phyloP scores from a whole-genome alignment of 2,888 invertebrate species.

The Melangyna quadrimaculata region DNA sequence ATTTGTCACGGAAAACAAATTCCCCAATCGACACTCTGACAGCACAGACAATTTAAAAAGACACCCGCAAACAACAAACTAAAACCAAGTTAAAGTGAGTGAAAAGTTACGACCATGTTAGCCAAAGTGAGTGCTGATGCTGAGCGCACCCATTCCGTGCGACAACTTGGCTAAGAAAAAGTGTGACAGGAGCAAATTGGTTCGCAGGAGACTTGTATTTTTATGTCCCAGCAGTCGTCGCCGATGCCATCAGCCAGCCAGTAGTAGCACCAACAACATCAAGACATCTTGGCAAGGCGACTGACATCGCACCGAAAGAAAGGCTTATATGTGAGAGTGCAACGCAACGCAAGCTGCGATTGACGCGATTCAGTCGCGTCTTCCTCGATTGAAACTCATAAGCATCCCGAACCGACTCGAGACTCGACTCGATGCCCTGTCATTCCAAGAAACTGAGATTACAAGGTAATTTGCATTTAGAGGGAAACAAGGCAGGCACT shows the following conservation, averaged over 20 bases:
- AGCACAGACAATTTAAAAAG: conserved; percentile 15
- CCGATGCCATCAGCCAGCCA: not conserved
- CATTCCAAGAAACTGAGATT: conserved; percentile 52
- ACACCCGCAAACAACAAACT: conserved; percentile 1
- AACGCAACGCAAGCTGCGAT: not conserved
- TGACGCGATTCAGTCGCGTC: conserved; percentile 3
- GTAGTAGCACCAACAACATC: not conserved
- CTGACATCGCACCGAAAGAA: conserved; percentile 19
- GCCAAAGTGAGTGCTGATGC: conserved; percentile 21
- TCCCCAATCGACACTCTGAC: conserved; percentile 27
- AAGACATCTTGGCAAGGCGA: conserved; percentile 17
- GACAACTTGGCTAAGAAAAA: conserved; percentile 56
- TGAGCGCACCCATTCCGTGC: conserved; percentile 35
- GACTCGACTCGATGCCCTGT: conserved; percentile 14
- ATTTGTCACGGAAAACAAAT: conserved; percentile 57
- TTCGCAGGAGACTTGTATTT: conserved; percentile 30
- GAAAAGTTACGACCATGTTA: conserved; percentile 49
- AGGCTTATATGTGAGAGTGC: not conserved
- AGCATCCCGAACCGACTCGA: conserved; percentile 23
- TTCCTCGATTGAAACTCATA: conserved; percentile 38
- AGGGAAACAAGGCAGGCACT: conserved; percentile 44
- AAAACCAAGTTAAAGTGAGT: conserved; percentile 14
- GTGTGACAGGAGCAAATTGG: conserved; percentile 69
- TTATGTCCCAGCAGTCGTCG: not conserved
- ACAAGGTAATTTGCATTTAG: conserved; percentile 69